phyloP scores from a whole-genome alignment of 2,888 invertebrate genomes.

The Nemotelus pantherinus region DNA sequence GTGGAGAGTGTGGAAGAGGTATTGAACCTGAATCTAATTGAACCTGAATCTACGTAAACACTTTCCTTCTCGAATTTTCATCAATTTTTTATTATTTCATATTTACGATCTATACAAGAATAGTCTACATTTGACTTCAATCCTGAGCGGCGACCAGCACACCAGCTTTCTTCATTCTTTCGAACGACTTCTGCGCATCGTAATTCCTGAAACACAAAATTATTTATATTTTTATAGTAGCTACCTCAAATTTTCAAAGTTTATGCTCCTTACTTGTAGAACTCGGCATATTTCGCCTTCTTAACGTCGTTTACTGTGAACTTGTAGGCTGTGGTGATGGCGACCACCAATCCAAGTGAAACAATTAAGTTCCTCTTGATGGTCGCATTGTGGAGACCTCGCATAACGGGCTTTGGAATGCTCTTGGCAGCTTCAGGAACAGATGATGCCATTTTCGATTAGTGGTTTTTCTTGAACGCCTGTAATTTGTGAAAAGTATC shows the following conservation, averaged over 20 bases:
- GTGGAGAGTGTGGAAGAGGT: too few relatives aligned
- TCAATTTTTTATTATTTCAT: too few relatives aligned
- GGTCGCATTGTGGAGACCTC: conserved; percentile 73
- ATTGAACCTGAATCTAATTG: too few relatives aligned
- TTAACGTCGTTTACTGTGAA: conserved; percentile 67
- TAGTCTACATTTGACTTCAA: neutral
- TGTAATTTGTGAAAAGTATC: neutral
- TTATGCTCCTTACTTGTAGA: conserved; percentile 73
- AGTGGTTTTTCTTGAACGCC: neutral
- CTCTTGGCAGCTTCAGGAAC: conserved; percentile 59
- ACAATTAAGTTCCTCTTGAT: conserved; percentile 70
- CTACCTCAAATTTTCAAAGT: neutral
- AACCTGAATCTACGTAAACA: too few relatives aligned
- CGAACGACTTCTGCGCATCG: conserved; percentile 63
- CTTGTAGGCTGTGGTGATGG: conserved; percentile 66
- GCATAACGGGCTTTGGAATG: conserved; percentile 72
- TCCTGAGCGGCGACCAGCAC: conserved; percentile 53
- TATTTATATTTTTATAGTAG: neutral
- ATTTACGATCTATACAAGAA: too few relatives aligned
- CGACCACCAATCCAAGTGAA: conserved; percentile 63
- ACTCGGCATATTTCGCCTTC: conserved; percentile 74
- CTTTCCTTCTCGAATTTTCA: too few relatives aligned
- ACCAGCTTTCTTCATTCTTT: conserved; percentile 63
- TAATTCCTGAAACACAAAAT: conserved; percentile 56
- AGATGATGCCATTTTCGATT: conserved; percentile 41